Base-by-base conservation (phyloP, 30 jellyfish, hydroid and myxozoan genomes). In the Calvadosia cruxmelitensis region DNA sequence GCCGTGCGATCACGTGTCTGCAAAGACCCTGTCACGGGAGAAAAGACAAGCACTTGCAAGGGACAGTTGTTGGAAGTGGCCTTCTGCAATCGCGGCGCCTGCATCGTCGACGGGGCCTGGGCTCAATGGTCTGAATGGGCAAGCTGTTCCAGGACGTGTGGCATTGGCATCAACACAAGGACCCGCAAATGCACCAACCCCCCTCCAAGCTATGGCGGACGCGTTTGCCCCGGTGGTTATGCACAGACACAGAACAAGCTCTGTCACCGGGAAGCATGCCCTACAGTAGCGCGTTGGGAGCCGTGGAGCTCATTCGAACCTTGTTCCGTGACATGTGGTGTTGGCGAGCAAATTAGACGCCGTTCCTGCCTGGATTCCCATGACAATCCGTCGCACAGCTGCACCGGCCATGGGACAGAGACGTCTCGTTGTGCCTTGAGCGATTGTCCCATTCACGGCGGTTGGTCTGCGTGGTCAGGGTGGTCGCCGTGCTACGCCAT, bases 101-200 rank as follows among this genome's bases (percentile, higher is more conserved):
- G 93, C 69, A 68, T 53, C 29, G 53, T 77, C 33, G 69, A 81
- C 70, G 94, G 94, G 0, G 89, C 78, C n/a, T 91, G 99, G 99
- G 69, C 82, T 15, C 29, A 64, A 5, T 91, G 99, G 99, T 69
- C 92, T 7, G 67, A 75, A 25, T 91, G 99, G 99, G 70, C 95
- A 24, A 82, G 80, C 3, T 91, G 99, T 36, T 71, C 92, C 35
- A 69, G 85, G 64, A 73, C 87, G 33, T 91, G 99, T 52, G 95
- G 95, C 1, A 53, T 91, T 70, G 93, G 96, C 3, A 74, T 83
- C 34, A 83, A 68, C 28, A 85, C 85, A 7, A 76, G 99, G 32
- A 68, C 78, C 29, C 92, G 99, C 0, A 72, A 84, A n/a, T 91
- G 99, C 61, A 77, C 89, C 29, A 62, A 78, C 62, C 93, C 95